Conservation (phyloP, 2,797 vertebrate genomes). For the Spinibarbus caldwelli region DNA sequence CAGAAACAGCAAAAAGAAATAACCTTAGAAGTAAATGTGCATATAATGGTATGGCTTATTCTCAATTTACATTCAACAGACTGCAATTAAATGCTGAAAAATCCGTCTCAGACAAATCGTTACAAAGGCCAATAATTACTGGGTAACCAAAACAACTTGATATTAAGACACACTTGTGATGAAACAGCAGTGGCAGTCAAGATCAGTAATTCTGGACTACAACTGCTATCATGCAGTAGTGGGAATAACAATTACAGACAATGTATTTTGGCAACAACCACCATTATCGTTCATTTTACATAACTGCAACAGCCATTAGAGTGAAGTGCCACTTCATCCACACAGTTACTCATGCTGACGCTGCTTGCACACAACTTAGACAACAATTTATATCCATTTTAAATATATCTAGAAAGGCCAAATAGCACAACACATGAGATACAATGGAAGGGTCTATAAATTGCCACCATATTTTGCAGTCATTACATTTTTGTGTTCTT, state of each 20-base stretch:
- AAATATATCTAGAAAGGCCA: conserved; percentile 30
- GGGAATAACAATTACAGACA: conserved; percentile 7
- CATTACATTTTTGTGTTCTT: conserved; percentile 18
- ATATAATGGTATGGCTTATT: conserved; percentile 77
- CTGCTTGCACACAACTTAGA: conserved; percentile 74
- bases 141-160: conserved; percentile 29
- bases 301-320: conserved; percentile 31
- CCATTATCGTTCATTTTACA: conserved; percentile 17
- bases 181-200: conserved; percentile 11
- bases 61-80: conserved; percentile 75
- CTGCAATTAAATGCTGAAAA: conserved; percentile 20
- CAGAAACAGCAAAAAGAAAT: conserved; percentile 54
- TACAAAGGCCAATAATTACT: conserved; percentile 22
- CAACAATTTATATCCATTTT: conserved; percentile 65
- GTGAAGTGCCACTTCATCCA: conserved; percentile 41
- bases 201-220: conserved; percentile 1
- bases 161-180: conserved; percentile 29
- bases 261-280: conserved; percentile 17
- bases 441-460: conserved; percentile 33
- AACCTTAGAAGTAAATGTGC: conserved; percentile 67
- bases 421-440: conserved; percentile 20
- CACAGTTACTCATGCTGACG: conserved; percentile 74
- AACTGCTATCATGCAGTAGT: conserved; percentile 40
- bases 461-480: conserved; percentile 7
- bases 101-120: conserved; percentile 16